Conservation (phyloP, 1,140 invertebrate species). For the Hyles vespertilio region DNA sequence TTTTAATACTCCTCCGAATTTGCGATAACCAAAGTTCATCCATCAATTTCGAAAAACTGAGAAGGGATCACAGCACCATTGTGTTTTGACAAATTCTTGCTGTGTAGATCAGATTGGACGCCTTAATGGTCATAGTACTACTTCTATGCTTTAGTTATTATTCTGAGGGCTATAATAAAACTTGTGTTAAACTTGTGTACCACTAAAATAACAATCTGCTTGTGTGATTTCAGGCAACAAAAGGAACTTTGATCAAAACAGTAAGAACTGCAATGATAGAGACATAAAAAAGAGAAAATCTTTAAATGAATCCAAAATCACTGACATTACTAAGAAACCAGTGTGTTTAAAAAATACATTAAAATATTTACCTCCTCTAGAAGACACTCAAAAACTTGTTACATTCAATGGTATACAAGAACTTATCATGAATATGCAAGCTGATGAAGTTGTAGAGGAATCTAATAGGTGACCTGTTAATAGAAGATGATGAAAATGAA, state of each 20-base stretch:
- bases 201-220: too few species aligned
- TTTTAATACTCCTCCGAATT: too few species aligned
- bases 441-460: slow-evolving; percentile 25
- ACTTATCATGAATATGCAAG: slow-evolving; percentile 31
- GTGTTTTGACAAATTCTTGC: too few species aligned
- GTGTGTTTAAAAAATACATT: slow-evolving; percentile 17
- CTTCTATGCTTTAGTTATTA: too few species aligned
- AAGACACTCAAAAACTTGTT: slow-evolving; percentile 37
- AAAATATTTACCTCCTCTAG: slow-evolving; percentile 23
- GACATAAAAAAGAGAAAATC: slow-evolving; percentile 11
- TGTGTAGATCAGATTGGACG: too few species aligned
- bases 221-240: slow-evolving; percentile 3
- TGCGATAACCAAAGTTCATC: too few species aligned
- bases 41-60: too few species aligned
- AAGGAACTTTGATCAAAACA: slow-evolving; percentile 13
- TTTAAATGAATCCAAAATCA: too few species aligned
- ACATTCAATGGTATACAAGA: slow-evolving; percentile 53
- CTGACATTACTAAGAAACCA: slow-evolving; percentile 5
- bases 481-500: slow-evolving; percentile 55
- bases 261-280: slow-evolving; percentile 9
- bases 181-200: too few species aligned
- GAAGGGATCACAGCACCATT: too few species aligned
- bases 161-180: too few species aligned
- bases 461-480: slow-evolving; percentile 21
- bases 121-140: too few species aligned